These are phyloP conservation scores for Plemyria rubiginata DNA, from an alignment of 2,888 invertebrate genomes.

Conservation along the genomic window DNA sequence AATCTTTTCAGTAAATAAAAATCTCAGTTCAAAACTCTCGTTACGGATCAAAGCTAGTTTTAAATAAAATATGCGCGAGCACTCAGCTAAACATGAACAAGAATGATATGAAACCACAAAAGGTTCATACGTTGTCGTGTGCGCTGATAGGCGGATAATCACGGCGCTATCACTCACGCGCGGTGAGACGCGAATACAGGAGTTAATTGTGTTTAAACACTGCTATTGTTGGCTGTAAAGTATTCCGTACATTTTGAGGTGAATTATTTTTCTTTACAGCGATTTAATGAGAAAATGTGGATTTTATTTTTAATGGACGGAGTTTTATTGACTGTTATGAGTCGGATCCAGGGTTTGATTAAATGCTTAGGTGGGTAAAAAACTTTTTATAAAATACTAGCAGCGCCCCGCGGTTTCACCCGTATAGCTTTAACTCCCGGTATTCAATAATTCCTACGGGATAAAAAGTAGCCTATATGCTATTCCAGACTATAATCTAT, in stretches of 20 bases:
- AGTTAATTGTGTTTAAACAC: slow-evolving; percentile 34
- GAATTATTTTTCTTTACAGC: background rate
- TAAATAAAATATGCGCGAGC: background rate
- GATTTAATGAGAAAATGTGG: background rate
- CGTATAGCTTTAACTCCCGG: too few relatives aligned
- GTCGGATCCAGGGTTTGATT: too few relatives aligned
- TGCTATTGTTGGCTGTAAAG: slow-evolving; percentile 16
- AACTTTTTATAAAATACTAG: too few relatives aligned
- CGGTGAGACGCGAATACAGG: slow-evolving; percentile 33
- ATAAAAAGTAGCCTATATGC: too few relatives aligned
- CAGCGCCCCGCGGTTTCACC: too few relatives aligned
- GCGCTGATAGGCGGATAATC: slow-evolving; percentile 27
- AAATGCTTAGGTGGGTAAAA: too few relatives aligned
- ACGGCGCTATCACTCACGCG: slow-evolving; percentile 30
- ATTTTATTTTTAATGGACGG: background rate
- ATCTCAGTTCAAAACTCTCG: background rate
- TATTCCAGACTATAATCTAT: too few relatives aligned
- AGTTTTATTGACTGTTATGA: too few relatives aligned
- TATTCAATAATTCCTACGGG: too few relatives aligned
- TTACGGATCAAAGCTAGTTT: background rate
- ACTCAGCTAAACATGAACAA: background rate
- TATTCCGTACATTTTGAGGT: slow-evolving; percentile 3
- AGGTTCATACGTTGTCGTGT: slow-evolving; percentile 6
- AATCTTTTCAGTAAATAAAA: too few relatives aligned
- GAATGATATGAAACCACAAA: slow-evolving; percentile 13